Evolutionary conservation across 2,797 vertebrate species (phyloP), one percentile per base, ranked within the genome.

Genomic region (Euphonia xanthogaster): DNA sequence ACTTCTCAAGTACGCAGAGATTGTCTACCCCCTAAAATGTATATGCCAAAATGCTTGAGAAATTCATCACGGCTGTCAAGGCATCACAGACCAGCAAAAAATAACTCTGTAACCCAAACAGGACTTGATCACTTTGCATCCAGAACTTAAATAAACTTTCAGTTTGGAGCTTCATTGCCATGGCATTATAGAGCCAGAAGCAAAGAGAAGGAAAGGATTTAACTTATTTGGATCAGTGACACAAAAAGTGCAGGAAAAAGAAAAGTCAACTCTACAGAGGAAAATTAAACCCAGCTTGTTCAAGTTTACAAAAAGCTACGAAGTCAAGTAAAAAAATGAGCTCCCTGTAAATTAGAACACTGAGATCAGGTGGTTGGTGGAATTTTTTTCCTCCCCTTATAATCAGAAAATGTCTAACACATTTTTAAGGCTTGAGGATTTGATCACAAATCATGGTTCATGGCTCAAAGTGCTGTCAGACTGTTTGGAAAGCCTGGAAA

Each of bases 301-400:
- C 1, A 12, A 66, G 10, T 73, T 57, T 40, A 87, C 33, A 57
- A 57, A 77, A 80, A 84, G 6, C 7, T 70, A 53, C 25, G 31
- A 84, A 80, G 9, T 6, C 71, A 92, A 86, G 13, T 30, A 61
- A 19, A 63, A 75, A 73, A 87, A 75, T 21, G 6, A 73, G 19
- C 20, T 77, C 16, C 4, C 8, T 68, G 10, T 27, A 7, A 78
- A 37, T 30, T 13, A 61, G 28, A 71, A 40, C 3, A 82, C n/a
- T 48, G 39, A 65, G 24, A 39, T 48, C 13, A 54, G 27, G 18
- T 20, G 6, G 9, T 19, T 45, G 24, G 39, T 53, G 30, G 21
- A 30, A 6, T 30, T 51, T 6, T 3, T 2, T 1, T 0, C 1
- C 12, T 42, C 2, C 1, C 0, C 5, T 33, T 24, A 40, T 25